Evolutionary conservation across 2,797 vertebrate species (phyloP), one percentile per base, ranked within the genome.

Genomic region (Urosaurus nigricauda): DNA sequence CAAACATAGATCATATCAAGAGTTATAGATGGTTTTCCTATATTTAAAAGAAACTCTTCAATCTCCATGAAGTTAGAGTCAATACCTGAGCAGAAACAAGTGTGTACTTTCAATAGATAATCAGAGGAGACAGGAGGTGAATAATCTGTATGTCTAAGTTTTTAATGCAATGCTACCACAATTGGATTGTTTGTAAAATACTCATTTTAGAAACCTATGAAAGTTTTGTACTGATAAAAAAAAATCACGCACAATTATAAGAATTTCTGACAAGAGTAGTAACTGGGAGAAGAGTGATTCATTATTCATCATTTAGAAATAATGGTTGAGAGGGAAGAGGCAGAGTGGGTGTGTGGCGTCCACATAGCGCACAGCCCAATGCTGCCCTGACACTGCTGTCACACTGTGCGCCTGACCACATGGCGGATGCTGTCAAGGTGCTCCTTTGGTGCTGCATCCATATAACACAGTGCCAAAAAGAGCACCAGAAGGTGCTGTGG

Each of bases 41-140:
- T 90, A 87, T 93, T 89, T 90, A 90, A 89, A 92, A 88, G 85
- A 92, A 93, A 83, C 92, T 91, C 79, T 87, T 90, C 65, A 85
- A 92, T 95, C 93, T 93, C 17, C 90, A 75, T 91, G 84, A 89
- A 68, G 4, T 79, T 92, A 1, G 0, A 87, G 92, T 90, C 92
- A 91, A 19, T 94, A 87, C 89, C 86, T 89, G 84, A 79, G 65
- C 87, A 88, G 85, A 89, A 93, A 89, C 84, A 12, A 85, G 87
- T 40, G 47, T 92, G 73, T 88, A 65, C 79, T 95, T 90, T 92
- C 86, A 92, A 0, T 88, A 89, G 88, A 29, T 86, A 91, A 91
- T 79, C 78, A 37, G 40, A 89, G 63, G 65, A 73, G 90, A 87
- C 84, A 74, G 88, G 84, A 83, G 89, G 68, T 77, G 87, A 95